These are phyloP conservation scores for Montifringilla adamsi DNA, from an alignment of 2,113 vertebrate genomes.

Conservation along the genomic window DNA sequence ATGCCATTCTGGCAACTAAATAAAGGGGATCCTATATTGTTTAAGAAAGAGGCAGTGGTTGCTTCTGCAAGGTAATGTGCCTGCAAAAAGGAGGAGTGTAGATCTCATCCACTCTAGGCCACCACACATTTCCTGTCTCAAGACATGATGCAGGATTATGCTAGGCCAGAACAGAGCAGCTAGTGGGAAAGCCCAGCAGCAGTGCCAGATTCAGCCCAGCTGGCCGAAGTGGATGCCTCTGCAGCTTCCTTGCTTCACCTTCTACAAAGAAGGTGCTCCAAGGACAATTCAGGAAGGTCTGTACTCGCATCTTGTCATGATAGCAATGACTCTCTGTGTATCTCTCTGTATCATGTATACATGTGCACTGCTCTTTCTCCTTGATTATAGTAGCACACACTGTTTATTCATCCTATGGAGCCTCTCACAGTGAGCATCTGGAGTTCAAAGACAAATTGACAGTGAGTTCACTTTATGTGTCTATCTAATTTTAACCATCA, in stretches of 20 bases:
- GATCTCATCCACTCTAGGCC: neutral
- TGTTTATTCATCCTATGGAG: neutral
- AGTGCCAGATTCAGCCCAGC: neutral
- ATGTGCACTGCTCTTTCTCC: neutral
- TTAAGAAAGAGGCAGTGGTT: neutral
- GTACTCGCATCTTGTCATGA: neutral
- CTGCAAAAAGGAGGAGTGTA: neutral
- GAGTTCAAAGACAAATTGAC: neutral
- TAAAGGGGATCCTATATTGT: neutral
- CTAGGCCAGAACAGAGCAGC: neutral
- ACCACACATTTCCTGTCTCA: neutral
- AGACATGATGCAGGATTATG: fast-evolving
- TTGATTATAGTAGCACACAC: neutral
- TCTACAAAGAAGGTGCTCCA: neutral
- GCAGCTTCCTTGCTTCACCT: neutral
- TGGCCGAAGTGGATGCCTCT: neutral
- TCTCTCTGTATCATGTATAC: no score
- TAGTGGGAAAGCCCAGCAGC: neutral
- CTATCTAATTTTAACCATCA: neutral
- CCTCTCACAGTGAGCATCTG: neutral
- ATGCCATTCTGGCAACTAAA: neutral
- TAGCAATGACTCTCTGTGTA: neutral
- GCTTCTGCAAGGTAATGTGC: neutral
- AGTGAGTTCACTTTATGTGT: neutral
- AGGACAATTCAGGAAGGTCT: neutral